Evolutionary conservation across 2,888 invertebrate species (phyloP).

Genomic region (Buathra laborator): DNA sequence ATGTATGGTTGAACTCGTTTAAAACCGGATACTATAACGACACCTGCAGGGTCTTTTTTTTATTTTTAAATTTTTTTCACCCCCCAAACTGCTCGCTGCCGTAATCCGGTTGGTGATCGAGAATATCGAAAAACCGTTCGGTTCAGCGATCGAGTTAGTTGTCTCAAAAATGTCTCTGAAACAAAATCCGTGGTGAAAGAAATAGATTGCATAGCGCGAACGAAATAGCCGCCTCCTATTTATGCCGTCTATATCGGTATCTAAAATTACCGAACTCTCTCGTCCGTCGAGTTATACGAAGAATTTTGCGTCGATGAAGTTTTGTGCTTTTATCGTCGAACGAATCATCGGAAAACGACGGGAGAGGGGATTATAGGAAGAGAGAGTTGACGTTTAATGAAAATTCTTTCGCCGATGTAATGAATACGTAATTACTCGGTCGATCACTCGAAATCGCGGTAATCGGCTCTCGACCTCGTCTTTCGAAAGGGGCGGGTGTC

Average conservation of each 20-base stretch:
- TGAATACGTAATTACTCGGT: slow-evolving; percentile 65
- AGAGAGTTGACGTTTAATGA: slow-evolving; percentile 57
- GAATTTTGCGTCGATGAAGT: slow-evolving; percentile 10
- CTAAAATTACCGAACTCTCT: not conserved
- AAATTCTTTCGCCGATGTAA: slow-evolving; percentile 66
- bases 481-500: slow-evolving; percentile 10
- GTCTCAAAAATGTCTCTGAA: slow-evolving; percentile 29
- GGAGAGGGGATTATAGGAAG: not conserved
- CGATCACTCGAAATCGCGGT: slow-evolving; percentile 60
- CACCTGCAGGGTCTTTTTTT: not conserved
- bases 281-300: not conserved
- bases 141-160: slow-evolving; percentile 43
- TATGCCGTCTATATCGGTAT: not conserved
- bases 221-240: not conserved
- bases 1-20: not conserved
- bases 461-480: slow-evolving; percentile 60
- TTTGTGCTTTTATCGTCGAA: slow-evolving; percentile 17
- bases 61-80: not conserved
- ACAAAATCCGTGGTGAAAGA: slow-evolving; percentile 3
- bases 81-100: not conserved
- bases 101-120: slow-evolving; percentile 41
- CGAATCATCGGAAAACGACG: slow-evolving; percentile 36
- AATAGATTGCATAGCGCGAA: not conserved
- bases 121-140: slow-evolving; percentile 56
- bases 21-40: not conserved